Evolutionary conservation across 2,888 invertebrate species (phyloP).

Genomic region (Chydorus sphaericus): DNA sequence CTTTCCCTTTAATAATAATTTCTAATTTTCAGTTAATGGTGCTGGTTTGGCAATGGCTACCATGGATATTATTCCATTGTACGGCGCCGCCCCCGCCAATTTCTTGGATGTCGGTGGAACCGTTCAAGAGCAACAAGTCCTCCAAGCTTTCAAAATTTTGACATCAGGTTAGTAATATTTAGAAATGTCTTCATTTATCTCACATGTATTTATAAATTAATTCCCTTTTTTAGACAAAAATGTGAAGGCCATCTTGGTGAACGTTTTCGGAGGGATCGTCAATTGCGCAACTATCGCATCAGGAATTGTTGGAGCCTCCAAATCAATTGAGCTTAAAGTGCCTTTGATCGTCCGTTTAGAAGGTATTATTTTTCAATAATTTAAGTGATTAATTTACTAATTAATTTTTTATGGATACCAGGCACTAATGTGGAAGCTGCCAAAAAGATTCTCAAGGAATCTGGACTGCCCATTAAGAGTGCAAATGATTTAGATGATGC

Average conservation of each 20-base stretch:
- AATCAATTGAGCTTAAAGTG: slow-evolving; percentile 57
- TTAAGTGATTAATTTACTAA: slow-evolving; percentile 10
- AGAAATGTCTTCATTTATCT: slow-evolving; percentile 10
- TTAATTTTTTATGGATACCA: slow-evolving; percentile 21
- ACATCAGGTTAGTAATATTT: slow-evolving; percentile 39
- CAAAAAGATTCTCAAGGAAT: slow-evolving; percentile 61
- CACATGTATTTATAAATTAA: background rate
- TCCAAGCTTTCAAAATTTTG: slow-evolving; percentile 79
- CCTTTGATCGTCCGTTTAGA: slow-evolving; percentile 88
- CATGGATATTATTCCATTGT: slow-evolving; percentile 95
- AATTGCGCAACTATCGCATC: slow-evolving; percentile 94
- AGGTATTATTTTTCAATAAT: slow-evolving; percentile 40
- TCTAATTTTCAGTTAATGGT: slow-evolving; percentile 67
- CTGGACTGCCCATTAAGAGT: slow-evolving; percentile 65
- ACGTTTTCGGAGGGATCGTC: slow-evolving; percentile 98
- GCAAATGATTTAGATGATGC: slow-evolving; percentile 84
- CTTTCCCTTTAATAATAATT: background rate
- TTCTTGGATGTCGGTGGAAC: slow-evolving; percentile 96
- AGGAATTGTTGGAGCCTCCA: slow-evolving; percentile 81
- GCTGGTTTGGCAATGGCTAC: slow-evolving; percentile 99
- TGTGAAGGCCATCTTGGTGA: slow-evolving; percentile 89
- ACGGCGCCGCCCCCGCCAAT: slow-evolving; percentile 94
- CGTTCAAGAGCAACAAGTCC: slow-evolving; percentile 86
- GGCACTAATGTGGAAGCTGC: slow-evolving; percentile 77
- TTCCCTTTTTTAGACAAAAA: slow-evolving; percentile 45